Evolutionary conservation across 1,140 invertebrate genomes (phyloP).

Genomic region (Drosophila mayri): DNA sequence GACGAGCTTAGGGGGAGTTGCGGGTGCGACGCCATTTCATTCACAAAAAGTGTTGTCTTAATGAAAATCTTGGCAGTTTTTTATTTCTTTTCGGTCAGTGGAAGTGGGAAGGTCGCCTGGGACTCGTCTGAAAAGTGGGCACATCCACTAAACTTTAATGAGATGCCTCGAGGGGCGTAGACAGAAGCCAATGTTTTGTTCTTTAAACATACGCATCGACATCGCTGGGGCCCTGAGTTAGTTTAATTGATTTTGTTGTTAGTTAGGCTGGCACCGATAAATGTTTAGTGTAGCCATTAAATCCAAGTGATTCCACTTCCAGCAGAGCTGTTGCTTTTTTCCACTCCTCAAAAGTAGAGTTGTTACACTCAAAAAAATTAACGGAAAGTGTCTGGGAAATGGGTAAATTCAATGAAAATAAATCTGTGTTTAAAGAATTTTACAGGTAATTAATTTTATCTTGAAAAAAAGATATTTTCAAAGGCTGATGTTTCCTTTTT

Average conservation of each 20-base stretch:
- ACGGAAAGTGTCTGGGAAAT: neutral
- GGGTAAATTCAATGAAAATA: no score
- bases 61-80: conserved; percentile 48
- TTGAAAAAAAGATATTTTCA: no score
- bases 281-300: conserved; percentile 47
- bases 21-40: conserved; percentile 49
- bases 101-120: conserved; percentile 53
- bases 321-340: conserved; percentile 11
- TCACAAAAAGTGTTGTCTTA: conserved; percentile 60
- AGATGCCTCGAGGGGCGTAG: conserved; percentile 33
- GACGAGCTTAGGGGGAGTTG: conserved; percentile 22
- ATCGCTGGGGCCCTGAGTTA: conserved; percentile 25
- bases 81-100: neutral
- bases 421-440: neutral
- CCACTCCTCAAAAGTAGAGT: neutral
- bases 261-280: conserved; percentile 40
- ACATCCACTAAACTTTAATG: conserved; percentile 42
- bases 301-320: conserved; percentile 27
- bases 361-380: conserved; percentile 9
- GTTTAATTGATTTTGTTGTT: conserved; percentile 68
- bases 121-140: conserved; percentile 18
- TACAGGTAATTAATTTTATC: neutral
- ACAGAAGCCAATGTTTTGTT: conserved; percentile 18
- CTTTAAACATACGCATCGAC: conserved; percentile 16
- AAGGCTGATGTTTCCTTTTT: neutral